Evolutionary conservation across 2,113 vertebrate species (phyloP).

Genomic region (Pangasianodon gigas): DNA sequence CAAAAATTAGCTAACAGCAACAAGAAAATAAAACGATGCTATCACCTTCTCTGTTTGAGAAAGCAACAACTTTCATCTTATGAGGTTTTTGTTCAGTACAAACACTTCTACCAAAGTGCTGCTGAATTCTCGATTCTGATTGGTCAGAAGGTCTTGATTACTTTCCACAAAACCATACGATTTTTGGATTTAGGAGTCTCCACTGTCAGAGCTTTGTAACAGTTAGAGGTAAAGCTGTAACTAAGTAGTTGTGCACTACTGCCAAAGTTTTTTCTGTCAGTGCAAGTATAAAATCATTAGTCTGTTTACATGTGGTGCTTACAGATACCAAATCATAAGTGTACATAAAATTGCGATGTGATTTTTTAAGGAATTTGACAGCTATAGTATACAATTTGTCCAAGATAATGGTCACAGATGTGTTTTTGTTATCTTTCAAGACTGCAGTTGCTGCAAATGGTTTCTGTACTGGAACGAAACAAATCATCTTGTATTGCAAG

Average conservation of each 20-base stretch:
- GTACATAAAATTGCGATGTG: not conserved
- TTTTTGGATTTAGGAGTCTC: no score
- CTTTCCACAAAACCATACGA: not conserved
- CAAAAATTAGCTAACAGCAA: not conserved
- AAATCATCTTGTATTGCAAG: not conserved
- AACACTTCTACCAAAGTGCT: not conserved
- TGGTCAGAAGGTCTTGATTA: not conserved
- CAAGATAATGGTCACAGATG: not conserved
- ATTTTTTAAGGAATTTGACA: not conserved
- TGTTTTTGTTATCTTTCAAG: not conserved
- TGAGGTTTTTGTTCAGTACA: not conserved
- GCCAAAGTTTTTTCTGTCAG: not conserved
- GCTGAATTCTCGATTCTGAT: not conserved
- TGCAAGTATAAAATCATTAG: not conserved
- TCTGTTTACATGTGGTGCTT: not conserved
- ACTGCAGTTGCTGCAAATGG: not conserved
- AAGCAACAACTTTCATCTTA: not conserved
- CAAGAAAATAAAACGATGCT: not conserved
- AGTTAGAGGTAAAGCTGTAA: not conserved
- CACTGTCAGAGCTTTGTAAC: not conserved
- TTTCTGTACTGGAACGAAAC: not conserved
- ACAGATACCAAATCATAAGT: not conserved
- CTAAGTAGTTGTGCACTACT: not conserved
- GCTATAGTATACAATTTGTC: not conserved
- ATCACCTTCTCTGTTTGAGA: not conserved